Percentiles rank a stretch among this genome's conserved stretches.
These are phyloP conservation scores for Budorcas taxicolor DNA, from an alignment of 2,113 vertebrate species.

Conservation along the genomic window DNA sequence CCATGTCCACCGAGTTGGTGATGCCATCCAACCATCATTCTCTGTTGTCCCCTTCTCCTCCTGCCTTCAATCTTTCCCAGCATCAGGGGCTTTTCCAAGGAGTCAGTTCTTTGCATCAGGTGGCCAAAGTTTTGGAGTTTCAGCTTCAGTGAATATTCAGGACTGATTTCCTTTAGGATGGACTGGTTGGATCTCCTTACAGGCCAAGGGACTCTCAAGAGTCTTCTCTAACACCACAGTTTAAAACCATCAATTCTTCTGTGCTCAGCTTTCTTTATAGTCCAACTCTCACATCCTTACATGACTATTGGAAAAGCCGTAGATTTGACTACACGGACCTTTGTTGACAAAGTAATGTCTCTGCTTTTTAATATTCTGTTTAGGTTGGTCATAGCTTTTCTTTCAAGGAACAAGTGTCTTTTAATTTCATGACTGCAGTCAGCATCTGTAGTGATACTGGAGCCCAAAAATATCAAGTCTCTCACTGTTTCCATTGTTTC, in stretches of 20 bases:
- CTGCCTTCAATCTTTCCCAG: neutral
- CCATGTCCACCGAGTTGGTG: neutral
- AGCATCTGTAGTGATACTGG: neutral
- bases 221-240: neutral
- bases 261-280: neutral
- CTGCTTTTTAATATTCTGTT: neutral
- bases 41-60: neutral
- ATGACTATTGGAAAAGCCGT: neutral
- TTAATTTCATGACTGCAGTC: neutral
- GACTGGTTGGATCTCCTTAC: neutral
- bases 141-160: neutral
- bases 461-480: accelerated
- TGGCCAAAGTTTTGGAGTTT: neutral
- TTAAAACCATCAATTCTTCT: neutral
- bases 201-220: neutral
- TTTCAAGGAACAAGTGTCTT: neutral
- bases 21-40: neutral
- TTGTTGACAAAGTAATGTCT: neutral
- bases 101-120: neutral
- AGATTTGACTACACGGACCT: neutral
- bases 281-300: neutral
- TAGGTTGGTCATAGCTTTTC: neutral
- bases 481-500: neutral
- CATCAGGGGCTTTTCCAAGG: neutral
- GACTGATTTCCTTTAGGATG: neutral